Percentiles rank a stretch among this genome's conserved stretches.
Evolutionary conservation across 2,113 vertebrate species (phyloP).

Genomic region (Maylandia zebra): DNA sequence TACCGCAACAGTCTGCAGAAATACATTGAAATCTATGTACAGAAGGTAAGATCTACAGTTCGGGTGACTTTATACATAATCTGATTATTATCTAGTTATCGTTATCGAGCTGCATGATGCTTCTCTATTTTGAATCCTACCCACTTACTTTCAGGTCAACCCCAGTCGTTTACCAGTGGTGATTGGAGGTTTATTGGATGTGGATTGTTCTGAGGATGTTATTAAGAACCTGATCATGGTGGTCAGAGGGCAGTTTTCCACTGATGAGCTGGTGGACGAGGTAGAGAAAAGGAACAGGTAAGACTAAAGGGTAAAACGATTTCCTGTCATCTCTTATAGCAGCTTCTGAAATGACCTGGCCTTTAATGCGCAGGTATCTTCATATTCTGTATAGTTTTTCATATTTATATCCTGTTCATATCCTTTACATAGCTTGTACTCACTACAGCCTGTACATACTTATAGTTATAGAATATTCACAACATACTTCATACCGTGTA

Average conservation of each 20-base stretch:
- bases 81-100: neutral
- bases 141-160: constrained; percentile 76
- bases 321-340: neutral
- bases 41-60: constrained; percentile 74
- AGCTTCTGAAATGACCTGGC: neutral
- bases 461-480: too few relatives aligned
- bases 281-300: constrained; percentile 93
- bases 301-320: neutral
- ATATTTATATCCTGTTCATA: too few relatives aligned
- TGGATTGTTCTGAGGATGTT: constrained; percentile 90
- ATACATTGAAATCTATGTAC: constrained; percentile 92
- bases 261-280: constrained; percentile 88
- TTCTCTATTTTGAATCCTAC: neutral
- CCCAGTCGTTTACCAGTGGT: constrained; percentile 88
- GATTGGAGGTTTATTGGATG: constrained; percentile 86
- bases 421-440: too few relatives aligned
- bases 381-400: too few relatives aligned
- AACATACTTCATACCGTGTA: too few relatives aligned
- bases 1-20: constrained; percentile 92
- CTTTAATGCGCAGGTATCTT: neutral
- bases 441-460: too few relatives aligned
- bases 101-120: neutral
- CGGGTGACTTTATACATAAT: neutral
- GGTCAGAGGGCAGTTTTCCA: constrained; percentile 89
- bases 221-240: constrained; percentile 91